Evolutionary conservation across 2,888 invertebrate species (phyloP).

Genomic region (Lamellibrachia columna): DNA sequence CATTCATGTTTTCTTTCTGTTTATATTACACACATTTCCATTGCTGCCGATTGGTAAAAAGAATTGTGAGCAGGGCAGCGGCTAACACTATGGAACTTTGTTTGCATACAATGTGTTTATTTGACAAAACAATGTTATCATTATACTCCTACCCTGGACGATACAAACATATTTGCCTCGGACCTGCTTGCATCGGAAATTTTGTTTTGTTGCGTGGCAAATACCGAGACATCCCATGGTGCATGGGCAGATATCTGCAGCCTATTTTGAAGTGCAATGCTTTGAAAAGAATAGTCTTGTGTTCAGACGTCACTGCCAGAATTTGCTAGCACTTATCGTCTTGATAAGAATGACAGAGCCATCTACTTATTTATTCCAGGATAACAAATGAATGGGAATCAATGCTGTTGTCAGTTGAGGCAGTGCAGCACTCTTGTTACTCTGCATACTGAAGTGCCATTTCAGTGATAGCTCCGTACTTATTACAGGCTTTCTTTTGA

Average conservation of each 20-base stretch:
- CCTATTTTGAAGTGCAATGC: no score
- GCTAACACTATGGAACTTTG: not conserved
- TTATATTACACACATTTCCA: no score
- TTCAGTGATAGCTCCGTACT: not conserved
- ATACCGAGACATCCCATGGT: not conserved
- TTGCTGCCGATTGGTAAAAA: no score
- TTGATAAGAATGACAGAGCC: not conserved
- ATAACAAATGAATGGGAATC: no score
- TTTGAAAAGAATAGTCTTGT: no score
- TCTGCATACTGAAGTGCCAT: not conserved
- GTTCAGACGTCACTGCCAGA: no score
- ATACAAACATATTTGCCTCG: not conserved
- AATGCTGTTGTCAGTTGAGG: no score
- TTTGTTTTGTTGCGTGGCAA: not conserved
- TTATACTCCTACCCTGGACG: no score
- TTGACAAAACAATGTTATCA: not conserved
- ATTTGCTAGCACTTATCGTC: not conserved
- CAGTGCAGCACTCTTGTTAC: no score
- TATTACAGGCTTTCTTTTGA: not conserved
- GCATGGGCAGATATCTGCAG: not conserved
- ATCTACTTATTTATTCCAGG: not conserved
- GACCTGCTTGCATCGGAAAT: not conserved
- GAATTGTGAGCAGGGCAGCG: no score
- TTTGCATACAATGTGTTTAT: not conserved
- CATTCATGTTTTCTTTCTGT: not conserved